phyloP scores from a whole-genome alignment of 2,113 vertebrate species.

The Myotis brandtii region DNA sequence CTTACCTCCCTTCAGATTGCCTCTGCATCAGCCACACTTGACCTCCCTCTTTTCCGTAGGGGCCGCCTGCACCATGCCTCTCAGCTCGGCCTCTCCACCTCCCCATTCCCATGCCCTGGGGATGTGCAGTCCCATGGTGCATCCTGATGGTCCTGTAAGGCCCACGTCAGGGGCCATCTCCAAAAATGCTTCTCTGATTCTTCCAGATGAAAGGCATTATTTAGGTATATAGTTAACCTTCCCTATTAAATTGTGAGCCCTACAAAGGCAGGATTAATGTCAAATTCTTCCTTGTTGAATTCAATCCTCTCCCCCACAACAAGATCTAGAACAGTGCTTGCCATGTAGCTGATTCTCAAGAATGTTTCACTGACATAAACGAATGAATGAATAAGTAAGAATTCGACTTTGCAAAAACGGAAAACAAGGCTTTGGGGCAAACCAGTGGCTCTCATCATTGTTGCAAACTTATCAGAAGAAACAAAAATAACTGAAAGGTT shows the following conservation, averaged over 20 bases:
- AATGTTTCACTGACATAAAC: background rate
- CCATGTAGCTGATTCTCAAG: background rate
- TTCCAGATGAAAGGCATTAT: background rate
- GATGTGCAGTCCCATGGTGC: too few species aligned
- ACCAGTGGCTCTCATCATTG: background rate
- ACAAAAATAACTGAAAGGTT: background rate
- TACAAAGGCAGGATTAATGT: background rate
- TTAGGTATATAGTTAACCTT: background rate
- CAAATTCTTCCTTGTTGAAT: background rate
- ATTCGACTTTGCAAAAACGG: constrained; percentile 41
- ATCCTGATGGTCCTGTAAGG: background rate
- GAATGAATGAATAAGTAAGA: background rate
- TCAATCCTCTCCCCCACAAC: background rate
- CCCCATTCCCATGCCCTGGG: accelerated
- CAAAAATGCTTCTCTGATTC: background rate
- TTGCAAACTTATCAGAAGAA: background rate
- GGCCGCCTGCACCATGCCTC: accelerated
- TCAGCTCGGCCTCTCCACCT: background rate
- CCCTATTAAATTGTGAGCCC: background rate
- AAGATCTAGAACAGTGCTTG: background rate
- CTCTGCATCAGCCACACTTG: background rate
- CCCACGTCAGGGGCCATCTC: background rate
- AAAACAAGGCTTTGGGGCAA: background rate
- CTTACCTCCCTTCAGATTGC: background rate
- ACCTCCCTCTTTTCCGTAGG: too few species aligned